Conservation (phyloP, 2,888 invertebrate species). For the Metellina segmentata region DNA sequence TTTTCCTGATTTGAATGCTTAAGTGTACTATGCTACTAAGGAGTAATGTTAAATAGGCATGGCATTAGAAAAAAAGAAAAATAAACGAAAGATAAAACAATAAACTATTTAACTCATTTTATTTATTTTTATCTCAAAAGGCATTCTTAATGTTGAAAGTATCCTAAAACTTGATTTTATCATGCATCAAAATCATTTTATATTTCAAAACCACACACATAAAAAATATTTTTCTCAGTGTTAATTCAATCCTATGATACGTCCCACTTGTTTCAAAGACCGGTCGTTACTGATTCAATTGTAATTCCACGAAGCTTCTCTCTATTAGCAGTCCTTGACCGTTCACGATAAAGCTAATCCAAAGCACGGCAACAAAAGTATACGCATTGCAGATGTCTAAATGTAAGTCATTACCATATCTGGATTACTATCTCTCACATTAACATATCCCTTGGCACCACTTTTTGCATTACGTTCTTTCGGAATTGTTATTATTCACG, state of each 20-base stretch:
- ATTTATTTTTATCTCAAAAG: too few relatives aligned
- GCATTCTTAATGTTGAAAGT: too few relatives aligned
- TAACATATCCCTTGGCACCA: conserved; percentile 68
- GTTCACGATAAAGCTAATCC: conserved; percentile 31
- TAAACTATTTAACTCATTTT: too few relatives aligned
- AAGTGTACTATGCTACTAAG: too few relatives aligned
- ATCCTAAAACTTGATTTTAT: too few relatives aligned
- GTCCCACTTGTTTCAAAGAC: not conserved
- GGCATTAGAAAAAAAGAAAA: too few relatives aligned
- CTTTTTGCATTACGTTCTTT: conserved; percentile 63
- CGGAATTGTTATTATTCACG: conserved; percentile 67
- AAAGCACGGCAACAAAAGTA: conserved; percentile 14
- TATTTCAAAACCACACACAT: too few relatives aligned
- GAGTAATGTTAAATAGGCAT: too few relatives aligned
- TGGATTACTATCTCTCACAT: conserved; percentile 64
- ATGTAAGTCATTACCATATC: conserved; percentile 68
- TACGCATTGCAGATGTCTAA: conserved; percentile 70
- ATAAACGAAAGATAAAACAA: too few relatives aligned
- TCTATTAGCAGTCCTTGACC: conserved; percentile 44
- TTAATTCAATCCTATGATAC: not conserved
- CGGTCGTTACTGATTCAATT: not conserved
- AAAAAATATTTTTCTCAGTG: too few relatives aligned
- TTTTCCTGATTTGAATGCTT: too few relatives aligned
- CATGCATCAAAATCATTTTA: too few relatives aligned
- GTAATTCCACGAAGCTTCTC: not conserved